These are phyloP conservation scores for Sminthurides aquaticus DNA, from an alignment of 2,888 invertebrate species.

Conservation along the genomic window DNA sequence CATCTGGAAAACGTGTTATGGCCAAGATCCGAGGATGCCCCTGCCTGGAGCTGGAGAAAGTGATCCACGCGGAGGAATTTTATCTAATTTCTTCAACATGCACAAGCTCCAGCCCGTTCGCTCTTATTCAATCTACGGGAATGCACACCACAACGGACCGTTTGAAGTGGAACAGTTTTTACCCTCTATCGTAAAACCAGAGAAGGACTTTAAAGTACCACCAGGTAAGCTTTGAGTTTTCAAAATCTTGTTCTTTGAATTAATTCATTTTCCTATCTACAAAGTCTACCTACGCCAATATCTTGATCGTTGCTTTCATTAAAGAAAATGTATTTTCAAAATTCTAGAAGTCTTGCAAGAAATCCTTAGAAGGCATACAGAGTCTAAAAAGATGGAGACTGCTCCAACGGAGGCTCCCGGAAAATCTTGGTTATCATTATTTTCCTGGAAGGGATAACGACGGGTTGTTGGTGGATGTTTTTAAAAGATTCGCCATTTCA, in stretches of 20 bases:
- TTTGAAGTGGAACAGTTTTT: conserved; percentile 5
- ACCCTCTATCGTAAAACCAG: conserved; percentile 3
- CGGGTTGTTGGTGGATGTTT: too few relatives aligned
- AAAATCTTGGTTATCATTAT: neutral
- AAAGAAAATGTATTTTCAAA: too few relatives aligned
- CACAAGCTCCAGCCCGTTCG: conserved; percentile 13
- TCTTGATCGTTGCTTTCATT: too few relatives aligned
- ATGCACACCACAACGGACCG: conserved; percentile 3
- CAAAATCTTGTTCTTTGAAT: neutral
- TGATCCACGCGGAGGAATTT: neutral
- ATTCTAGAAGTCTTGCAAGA: neutral
- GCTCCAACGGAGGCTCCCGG: neutral
- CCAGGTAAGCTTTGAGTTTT: conserved; percentile 8
- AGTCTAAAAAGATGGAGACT: neutral
- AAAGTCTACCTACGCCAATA: too few relatives aligned
- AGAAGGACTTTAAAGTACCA: conserved; percentile 4
- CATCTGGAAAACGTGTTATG: neutral
- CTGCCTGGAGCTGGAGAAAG: neutral
- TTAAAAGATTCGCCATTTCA: too few relatives aligned
- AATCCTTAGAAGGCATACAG: neutral
- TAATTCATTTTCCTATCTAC: too few relatives aligned
- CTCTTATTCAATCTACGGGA: conserved; percentile 8
- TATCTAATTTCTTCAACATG: conserved; percentile 15
- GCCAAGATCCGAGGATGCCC: neutral
- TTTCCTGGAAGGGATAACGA: neutral